Base-by-base conservation (phyloP, 2,888 invertebrate genomes). In the Nemurella pictetii region DNA sequence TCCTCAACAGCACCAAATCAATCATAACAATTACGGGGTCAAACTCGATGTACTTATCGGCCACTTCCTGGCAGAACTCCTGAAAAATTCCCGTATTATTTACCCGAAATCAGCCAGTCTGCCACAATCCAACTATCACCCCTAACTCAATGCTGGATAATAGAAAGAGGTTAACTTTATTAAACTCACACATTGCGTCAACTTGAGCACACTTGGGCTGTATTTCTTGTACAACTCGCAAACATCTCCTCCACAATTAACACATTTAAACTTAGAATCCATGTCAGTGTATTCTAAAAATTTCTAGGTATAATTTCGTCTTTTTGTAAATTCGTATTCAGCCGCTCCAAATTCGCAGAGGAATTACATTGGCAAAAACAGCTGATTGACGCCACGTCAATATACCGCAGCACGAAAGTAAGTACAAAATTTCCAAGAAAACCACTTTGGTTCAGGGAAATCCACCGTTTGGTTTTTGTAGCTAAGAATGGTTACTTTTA, bases 1-100 rank as follows among this genome's bases (percentile, higher is more conserved):
- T 94, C 77, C 96, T 95, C 87, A 98, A 92, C 15, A 98, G 90
- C 32, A 98, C 93, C 30, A 97, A 91, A 90, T 98, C 98, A 86
- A 98, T 95, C 88, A 96, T 93, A 0, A 97, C 94, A 87, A 98
- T 95, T 0, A 96, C 95, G n/a, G 94, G 93, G 89, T 98, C 98
- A 90, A 96, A 97, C 90, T 98, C 98, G 86, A 98, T 94, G 89
- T 98, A 98, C 89, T 97, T 97, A 90, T 98, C 98, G 0, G 96
- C 96, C 20, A 95, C 90, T 78, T 93, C 91, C 81, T 94, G 93
- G 89, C 98, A 98, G 86, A 92, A 92, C 12, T 92, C 93, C 98
- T 98, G 88, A 89, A 91, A 91, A 55, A 15, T 15, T 12, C 20
- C 12, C 4, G 4, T 3, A 20, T 55, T 20, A 55, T 55, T 55